A percentile compares a stretch with the other conserved stretches of the same genome.
phyloP scores from a whole-genome alignment of 2,797 vertebrate genomes.

The Sparidentex hasta region DNA sequence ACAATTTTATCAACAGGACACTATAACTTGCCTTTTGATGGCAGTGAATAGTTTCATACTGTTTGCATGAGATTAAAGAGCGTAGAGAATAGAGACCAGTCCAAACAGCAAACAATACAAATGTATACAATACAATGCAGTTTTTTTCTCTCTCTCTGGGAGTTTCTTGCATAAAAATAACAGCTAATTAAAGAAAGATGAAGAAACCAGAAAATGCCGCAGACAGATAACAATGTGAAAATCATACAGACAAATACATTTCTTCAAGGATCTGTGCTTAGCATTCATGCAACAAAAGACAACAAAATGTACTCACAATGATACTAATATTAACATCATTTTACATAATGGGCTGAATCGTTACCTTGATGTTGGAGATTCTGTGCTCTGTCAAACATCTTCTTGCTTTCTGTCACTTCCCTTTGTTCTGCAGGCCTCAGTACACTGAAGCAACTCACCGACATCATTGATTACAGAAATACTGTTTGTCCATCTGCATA shows the following conservation, averaged over 20 bases:
- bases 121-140: neutral
- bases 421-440: slow-evolving; percentile 11
- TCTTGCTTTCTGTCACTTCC: neutral
- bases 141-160: neutral
- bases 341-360: neutral
- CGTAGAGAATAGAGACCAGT: slow-evolving; percentile 41
- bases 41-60: slow-evolving; percentile 43
- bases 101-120: slow-evolving; percentile 13
- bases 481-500: too few relatives aligned
- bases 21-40: slow-evolving; percentile 48
- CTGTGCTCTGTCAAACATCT: neutral
- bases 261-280: neutral
- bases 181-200: slow-evolving; percentile 2
- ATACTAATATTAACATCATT: neutral
- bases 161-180: neutral
- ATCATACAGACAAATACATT: neutral
- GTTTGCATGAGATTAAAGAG: slow-evolving; percentile 39
- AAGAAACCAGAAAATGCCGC: neutral
- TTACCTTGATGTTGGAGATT: neutral
- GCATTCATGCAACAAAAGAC: neutral
- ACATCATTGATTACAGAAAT: too few relatives aligned
- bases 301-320: neutral
- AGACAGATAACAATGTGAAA: neutral
- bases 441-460: neutral
- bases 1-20: slow-evolving; percentile 54